Conservation (phyloP, 1,140 invertebrate genomes). For the Cryptotermes secundus region DNA sequence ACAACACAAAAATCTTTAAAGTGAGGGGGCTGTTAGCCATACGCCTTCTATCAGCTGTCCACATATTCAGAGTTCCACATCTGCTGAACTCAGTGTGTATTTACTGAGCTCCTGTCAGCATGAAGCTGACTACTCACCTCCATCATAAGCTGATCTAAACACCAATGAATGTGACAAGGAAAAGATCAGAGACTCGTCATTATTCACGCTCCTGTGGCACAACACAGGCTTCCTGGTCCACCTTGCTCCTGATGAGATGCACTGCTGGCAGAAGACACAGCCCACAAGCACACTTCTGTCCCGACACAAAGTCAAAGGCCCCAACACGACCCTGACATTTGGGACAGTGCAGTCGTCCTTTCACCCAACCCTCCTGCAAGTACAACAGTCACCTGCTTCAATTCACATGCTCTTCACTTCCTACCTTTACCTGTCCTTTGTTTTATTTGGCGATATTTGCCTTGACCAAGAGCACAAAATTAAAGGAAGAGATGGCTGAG, state of each 20-base stretch:
- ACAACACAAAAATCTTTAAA: too few species aligned
- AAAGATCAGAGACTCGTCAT: too few species aligned
- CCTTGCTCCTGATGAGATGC: not conserved
- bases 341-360: not conserved
- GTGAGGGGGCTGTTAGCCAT: too few species aligned
- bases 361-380: constrained; percentile 17
- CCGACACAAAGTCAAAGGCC: not conserved
- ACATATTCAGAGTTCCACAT: too few species aligned
- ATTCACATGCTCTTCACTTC: not conserved
- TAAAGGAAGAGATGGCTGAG: too few species aligned
- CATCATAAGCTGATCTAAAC: too few species aligned
- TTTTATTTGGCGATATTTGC: not conserved
- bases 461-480: not conserved
- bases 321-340: not conserved
- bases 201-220: too few species aligned
- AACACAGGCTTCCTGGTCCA: not conserved
- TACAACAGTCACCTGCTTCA: not conserved
- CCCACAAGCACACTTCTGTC: constrained; percentile 10
- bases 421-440: not conserved
- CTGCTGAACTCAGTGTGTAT: too few species aligned
- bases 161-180: too few species aligned
- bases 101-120: too few species aligned
- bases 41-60: too few species aligned
- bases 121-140: too few species aligned
- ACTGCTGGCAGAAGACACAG: not conserved